Base-by-base conservation (phyloP, 2,888 invertebrate species). In the Limnephilus auricula region DNA sequence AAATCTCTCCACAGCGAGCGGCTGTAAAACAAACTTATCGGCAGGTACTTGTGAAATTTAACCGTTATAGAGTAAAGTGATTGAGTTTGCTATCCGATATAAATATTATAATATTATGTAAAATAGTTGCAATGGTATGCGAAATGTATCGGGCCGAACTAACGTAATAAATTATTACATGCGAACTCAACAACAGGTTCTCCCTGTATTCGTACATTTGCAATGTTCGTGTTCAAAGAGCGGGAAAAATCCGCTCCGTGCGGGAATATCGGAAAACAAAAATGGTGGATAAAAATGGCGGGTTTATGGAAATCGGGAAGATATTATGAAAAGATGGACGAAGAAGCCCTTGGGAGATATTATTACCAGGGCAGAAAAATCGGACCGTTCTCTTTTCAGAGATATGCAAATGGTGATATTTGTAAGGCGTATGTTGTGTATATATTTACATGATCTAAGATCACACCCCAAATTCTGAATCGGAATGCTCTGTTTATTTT, bases 291-390 rank as follows among this genome's bases (percentile, higher is more conserved):
- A 18, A 40, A 40, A 12, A 45, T 85, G 25, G 85, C 37, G 85
- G 85, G 37, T 85, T 91, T 91, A 91, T 91, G 91, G 91, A 91
- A 91, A 91, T 91, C 50, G 86, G 40, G 79, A 37, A 84, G 85
- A 91, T 91, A 86, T 89, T 91, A 89, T 65, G 89, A 79, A 34
- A 65, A 85, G 45, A 85, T 34, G 86, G 89, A 83, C 89, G 89
- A 84, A 13, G 45, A 82, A 85, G 84, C 91, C 89, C 91, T 18
- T 30, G 91, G 89, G 91, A 89, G 45, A 45, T 85, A 85, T 85
- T 85, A 85, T 85, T 85, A 40, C 37, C 37, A 15, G 85, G 85
- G 40, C 85, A 45, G 85, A 85, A 85, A 45, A 85, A 85, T 45
- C 85, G 85, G 45, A 30, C 37, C n/a, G 85, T 40, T 85, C 85